A percentile compares a stretch with the other conserved stretches of the same genome.
Evolutionary conservation across 2,888 invertebrate species (phyloP).

Genomic region (Chaetogeoica ovagalla): DNA sequence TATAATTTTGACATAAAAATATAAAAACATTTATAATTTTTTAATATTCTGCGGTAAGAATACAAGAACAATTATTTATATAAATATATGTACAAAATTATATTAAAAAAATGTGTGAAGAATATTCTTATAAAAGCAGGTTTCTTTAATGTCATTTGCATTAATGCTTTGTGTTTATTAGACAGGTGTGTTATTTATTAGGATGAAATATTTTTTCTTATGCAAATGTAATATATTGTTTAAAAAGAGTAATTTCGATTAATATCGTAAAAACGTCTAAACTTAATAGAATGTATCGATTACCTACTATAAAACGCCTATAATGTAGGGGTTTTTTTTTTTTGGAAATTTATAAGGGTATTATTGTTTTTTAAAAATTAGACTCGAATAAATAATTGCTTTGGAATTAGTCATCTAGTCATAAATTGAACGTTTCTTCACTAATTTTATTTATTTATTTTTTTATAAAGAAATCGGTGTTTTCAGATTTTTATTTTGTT

Average conservation of each 20-base stretch:
- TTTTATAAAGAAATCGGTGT: not conserved
- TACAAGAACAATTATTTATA: no score
- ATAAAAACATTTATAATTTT: no score
- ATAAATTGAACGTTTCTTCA: not conserved
- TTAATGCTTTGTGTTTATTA: no score
- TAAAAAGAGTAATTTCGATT: not conserved
- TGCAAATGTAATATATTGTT: not conserved
- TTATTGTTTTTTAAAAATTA: constrained; percentile 17
- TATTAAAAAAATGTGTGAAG: no score
- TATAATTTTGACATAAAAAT: no score
- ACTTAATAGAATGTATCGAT: not conserved
- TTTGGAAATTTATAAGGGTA: constrained; percentile 5
- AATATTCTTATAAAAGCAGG: no score
- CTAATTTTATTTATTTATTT: not conserved
- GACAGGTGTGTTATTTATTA: not conserved
- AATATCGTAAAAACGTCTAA: not conserved
- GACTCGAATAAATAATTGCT: constrained; percentile 16
- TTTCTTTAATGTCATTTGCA: no score
- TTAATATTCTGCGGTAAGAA: no score
- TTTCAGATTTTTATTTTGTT: no score
- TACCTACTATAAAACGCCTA: not conserved
- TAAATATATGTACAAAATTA: no score
- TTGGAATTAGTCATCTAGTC: constrained; percentile 2
- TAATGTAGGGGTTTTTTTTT: not conserved
- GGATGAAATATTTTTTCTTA: not conserved